These are phyloP conservation scores for Agrypnia vestita DNA, from an alignment of 1,140 invertebrate genomes.

Conservation along the genomic window DNA sequence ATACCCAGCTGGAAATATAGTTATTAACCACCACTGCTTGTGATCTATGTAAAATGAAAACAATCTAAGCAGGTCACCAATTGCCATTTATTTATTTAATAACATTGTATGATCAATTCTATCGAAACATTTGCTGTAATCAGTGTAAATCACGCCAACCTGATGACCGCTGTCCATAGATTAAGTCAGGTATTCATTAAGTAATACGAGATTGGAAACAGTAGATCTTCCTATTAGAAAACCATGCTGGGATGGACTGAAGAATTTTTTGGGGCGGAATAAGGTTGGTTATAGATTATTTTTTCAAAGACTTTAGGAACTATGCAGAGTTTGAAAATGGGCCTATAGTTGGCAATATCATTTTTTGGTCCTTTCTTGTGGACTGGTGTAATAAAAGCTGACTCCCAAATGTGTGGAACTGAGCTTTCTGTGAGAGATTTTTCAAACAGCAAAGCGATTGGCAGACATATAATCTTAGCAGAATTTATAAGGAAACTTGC, in stretches of 20 bases:
- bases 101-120: conserved; percentile 51
- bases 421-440: conserved; percentile 44
- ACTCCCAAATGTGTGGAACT: conserved; percentile 58
- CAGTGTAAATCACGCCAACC: conserved; percentile 58
- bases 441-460: conserved; percentile 57
- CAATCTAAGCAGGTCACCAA: conserved; percentile 41
- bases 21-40: too few relatives aligned
- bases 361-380: too few relatives aligned
- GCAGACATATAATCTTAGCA: conserved; percentile 33
- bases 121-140: conserved; percentile 61
- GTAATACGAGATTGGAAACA: not conserved
- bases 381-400: too few relatives aligned
- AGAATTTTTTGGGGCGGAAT: not conserved
- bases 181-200: conserved; percentile 14
- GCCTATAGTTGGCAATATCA: too few relatives aligned
- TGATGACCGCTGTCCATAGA: conserved; percentile 40
- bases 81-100: conserved; percentile 40
- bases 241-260: not conserved
- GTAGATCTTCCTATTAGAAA: too few relatives aligned
- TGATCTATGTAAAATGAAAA: conserved; percentile 27
- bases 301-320: too few relatives aligned
- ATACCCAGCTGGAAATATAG: too few relatives aligned
- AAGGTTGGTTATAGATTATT: conserved; percentile 9
- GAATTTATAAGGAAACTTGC: conserved; percentile 53
- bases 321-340: too few relatives aligned